A percentile compares a stretch with the other conserved stretches of the same genome.
These are phyloP conservation scores for Endomychus coccineus DNA, from an alignment of 2,888 invertebrate genomes.

Conservation along the genomic window DNA sequence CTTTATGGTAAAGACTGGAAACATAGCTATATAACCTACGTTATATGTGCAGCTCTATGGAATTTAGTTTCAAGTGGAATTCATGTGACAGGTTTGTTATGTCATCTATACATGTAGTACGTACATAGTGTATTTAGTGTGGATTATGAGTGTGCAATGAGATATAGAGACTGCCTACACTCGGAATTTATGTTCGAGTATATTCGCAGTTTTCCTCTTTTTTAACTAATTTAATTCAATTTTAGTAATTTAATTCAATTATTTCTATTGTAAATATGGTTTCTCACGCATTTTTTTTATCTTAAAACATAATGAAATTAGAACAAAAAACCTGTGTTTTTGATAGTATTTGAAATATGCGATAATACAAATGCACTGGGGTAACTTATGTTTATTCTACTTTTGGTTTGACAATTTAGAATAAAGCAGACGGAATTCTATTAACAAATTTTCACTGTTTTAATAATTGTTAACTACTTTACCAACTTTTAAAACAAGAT, in stretches of 20 bases:
- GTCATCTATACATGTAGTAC: constrained; percentile 28
- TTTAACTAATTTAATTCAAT: constrained; percentile 8
- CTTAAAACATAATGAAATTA: constrained; percentile 11
- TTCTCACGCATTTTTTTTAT: constrained; percentile 8
- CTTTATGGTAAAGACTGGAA: constrained; percentile 32
- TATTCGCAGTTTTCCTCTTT: constrained; percentile 6
- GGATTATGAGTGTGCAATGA: constrained; percentile 36
- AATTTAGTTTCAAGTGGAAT: constrained; percentile 15
- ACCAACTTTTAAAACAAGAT: too few species aligned
- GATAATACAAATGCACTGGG: too few species aligned
- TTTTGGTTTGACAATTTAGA: too few species aligned
- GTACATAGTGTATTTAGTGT: constrained; percentile 28
- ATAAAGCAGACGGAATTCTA: too few species aligned
- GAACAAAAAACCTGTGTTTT: too few species aligned
- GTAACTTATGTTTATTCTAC: too few species aligned
- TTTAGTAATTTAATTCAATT: too few species aligned
- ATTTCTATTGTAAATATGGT: constrained; percentile 11
- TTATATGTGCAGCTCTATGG: constrained; percentile 18
- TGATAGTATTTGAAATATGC: too few species aligned
- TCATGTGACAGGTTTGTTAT: constrained; percentile 25
- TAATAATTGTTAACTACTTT: too few species aligned
- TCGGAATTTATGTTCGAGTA: constrained; percentile 1
- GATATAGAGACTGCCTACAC: constrained; percentile 34
- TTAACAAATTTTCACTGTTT: too few species aligned
- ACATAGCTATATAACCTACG: constrained; percentile 29